Evolutionary conservation across 1,140 invertebrate species (phyloP).

Genomic region (Aricia agestis): DNA sequence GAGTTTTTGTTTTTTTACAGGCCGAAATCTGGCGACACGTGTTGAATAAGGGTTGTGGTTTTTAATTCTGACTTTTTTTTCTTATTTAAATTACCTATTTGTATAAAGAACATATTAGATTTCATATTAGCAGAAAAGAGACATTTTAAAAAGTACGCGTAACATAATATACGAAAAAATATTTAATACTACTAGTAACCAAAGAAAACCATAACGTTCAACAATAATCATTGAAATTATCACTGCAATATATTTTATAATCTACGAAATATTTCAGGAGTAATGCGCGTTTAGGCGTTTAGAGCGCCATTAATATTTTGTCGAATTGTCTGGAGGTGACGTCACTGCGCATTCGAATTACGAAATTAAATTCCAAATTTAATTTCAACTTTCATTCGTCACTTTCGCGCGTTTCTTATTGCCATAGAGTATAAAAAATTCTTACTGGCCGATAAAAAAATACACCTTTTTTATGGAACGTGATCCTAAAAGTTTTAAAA

Average conservation of each 20-base stretch:
- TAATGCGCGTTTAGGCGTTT: constrained; percentile 22
- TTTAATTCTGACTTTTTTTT: not conserved
- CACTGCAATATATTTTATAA: not conserved
- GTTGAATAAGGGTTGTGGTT: not conserved
- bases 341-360: constrained; percentile 53
- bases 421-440: constrained; percentile 27
- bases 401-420: constrained; percentile 22
- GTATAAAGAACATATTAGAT: no score
- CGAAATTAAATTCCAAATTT: constrained; percentile 66
- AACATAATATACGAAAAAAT: no score
- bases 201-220: no score
- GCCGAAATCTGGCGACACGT: not conserved
- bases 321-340: constrained; percentile 36
- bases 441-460: constrained; percentile 6
- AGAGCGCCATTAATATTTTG: constrained; percentile 37
- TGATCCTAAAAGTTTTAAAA: not conserved
- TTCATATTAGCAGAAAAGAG: no score
- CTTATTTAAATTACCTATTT: no score
- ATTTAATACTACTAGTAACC: no score
- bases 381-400: constrained; percentile 58
- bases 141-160: no score
- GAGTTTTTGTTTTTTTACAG: not conserved
- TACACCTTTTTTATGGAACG: constrained; percentile 7
- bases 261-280: not conserved
- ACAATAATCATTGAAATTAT: no score